Evolutionary conservation across 2,113 vertebrate species (phyloP).

Genomic region (Myrmecobius fasciatus): DNA sequence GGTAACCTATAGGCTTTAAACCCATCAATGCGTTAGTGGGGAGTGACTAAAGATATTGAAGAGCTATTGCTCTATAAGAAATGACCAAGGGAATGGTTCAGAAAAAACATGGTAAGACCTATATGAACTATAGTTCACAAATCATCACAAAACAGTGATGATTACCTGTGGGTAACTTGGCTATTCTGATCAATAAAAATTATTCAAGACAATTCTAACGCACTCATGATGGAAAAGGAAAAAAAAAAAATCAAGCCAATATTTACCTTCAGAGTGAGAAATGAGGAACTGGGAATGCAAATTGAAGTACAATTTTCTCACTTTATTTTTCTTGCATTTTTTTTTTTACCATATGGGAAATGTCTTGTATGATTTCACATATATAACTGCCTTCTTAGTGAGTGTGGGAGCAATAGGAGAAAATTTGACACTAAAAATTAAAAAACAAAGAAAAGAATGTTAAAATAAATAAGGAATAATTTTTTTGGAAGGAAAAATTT

Average conservation of each 20-base stretch:
- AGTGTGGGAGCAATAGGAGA: no score
- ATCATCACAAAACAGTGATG: background rate
- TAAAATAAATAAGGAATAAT: no score
- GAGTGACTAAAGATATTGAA: background rate
- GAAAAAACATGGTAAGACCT: background rate
- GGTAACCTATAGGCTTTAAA: background rate
- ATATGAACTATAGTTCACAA: background rate
- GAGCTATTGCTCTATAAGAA: background rate
- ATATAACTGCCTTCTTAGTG: no score
- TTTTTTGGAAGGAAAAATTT: background rate
- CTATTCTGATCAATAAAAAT: background rate
- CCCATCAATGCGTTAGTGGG: background rate
- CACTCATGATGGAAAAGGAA: background rate
- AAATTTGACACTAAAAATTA: background rate
- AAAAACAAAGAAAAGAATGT: background rate
- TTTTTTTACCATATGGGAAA: no score
- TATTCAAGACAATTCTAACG: background rate
- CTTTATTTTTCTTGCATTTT: no score
- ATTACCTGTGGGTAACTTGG: background rate
- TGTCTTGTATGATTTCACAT: no score
- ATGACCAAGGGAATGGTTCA: background rate
- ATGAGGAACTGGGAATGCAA: no score
- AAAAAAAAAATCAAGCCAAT: background rate
- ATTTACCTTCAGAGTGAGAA: background rate
- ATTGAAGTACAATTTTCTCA: no score